Evolutionary conservation across 2,113 vertebrate species (phyloP).

Genomic region (Zingel zingel): DNA sequence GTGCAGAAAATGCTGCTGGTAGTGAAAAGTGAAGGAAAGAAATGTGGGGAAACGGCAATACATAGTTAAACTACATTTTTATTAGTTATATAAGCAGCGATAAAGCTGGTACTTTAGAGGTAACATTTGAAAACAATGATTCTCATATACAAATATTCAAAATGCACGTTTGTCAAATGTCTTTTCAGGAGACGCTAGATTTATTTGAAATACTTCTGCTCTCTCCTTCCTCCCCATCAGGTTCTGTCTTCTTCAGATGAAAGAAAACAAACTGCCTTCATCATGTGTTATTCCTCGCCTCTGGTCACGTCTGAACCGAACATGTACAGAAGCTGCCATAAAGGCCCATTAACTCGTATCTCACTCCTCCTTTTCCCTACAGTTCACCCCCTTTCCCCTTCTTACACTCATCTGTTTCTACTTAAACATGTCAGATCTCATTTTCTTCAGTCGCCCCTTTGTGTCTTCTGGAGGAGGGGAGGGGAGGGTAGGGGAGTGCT

Average conservation of each 20-base stretch:
- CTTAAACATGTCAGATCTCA: conserved; percentile 56
- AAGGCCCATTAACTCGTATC: conserved; percentile 16
- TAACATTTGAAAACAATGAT: not conserved
- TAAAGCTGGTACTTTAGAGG: not conserved
- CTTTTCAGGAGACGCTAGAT: not conserved
- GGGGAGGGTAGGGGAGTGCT: not conserved
- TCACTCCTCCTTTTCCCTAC: not conserved
- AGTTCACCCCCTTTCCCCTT: not conserved
- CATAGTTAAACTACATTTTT: too few relatives aligned
- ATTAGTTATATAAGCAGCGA: not conserved
- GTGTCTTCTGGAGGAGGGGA: not conserved
- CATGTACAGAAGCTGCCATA: conserved; percentile 45
- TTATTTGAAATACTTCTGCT: not conserved
- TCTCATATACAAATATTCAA: not conserved
- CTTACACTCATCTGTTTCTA: conserved; percentile 64
- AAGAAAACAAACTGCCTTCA: conserved; percentile 24
- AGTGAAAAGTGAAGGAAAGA: too few relatives aligned
- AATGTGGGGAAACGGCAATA: too few relatives aligned
- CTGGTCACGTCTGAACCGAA: conserved; percentile 33
- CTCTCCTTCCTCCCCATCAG: not conserved
- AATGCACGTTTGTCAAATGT: not conserved
- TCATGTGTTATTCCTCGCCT: conserved; percentile 21
- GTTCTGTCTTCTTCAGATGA: not conserved
- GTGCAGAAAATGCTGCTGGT: too few relatives aligned
- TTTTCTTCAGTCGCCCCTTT: conserved; percentile 12